Base-by-base conservation (phyloP, 2,888 invertebrate species). In the Stomorhina lunata region DNA sequence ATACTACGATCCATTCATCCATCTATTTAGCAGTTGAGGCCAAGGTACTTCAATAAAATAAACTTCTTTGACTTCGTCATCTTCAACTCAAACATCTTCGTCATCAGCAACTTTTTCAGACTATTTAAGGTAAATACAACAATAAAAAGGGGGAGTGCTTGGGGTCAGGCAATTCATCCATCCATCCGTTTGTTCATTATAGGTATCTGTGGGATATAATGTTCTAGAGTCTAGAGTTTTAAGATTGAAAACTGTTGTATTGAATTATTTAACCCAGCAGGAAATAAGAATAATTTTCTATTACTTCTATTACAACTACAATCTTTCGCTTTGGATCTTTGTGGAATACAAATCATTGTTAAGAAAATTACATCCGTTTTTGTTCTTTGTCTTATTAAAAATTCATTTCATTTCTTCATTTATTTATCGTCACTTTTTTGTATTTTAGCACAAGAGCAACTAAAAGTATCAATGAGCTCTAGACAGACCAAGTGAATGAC, bases 341-440 rank as follows among this genome's bases (percentile, higher is more conserved):
- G 7, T 61, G 59, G 76, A 68, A 61, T 59, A 75, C 50, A 63
- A 63, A 55, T 73, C 61, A 37, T 61, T 69, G 53, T 63, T 75
- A 55, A 75, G 69, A 76, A 80, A 80, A 80, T 80, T 80, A 65
- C 76, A 71, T 80, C 76, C 80, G 69, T 65, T 80, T 63, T 65
- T 73, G 17, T 63, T 68, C 66, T 43, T 37, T 55, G 53, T 73
- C 61, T 65, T 63, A 75, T 63, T 48, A 80, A 77, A 53, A 80
- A 43, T 59, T 32, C n/a, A 69, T 68, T 53, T 45, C 20, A 71
- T 75, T 69, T 61, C n/a, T n/a, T n/a, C 34, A 55, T 68, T 63
- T 68, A 81, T 68, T 81, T 77, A 53, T 80, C 76, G 34, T 57
- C 29, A 65, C 43, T 15, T 9, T 32, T 57, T 32, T 55, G 37